phyloP scores from a whole-genome alignment of 2,888 invertebrate genomes.

The Isoperla grammatica region DNA sequence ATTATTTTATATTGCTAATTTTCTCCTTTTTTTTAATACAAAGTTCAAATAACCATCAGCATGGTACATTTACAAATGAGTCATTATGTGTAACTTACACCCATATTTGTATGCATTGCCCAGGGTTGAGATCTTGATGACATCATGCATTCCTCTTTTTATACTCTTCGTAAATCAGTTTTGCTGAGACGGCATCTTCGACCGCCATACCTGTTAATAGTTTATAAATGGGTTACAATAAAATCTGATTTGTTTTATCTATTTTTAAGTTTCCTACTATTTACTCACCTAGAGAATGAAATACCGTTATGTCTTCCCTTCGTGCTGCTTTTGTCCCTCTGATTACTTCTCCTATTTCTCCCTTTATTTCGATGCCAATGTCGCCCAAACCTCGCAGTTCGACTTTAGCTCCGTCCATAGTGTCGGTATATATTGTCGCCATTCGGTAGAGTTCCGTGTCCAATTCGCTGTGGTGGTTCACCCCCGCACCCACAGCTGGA shows the following conservation, averaged over 20 bases:
- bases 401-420: slow-evolving; percentile 46
- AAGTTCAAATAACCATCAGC: too few relatives aligned
- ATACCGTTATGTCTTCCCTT: slow-evolving; percentile 48
- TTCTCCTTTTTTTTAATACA: too few relatives aligned
- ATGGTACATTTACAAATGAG: too few relatives aligned
- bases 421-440: slow-evolving; percentile 52
- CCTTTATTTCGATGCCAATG: slow-evolving; percentile 47
- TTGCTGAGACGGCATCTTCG: slow-evolving; percentile 55
- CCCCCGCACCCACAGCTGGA: slow-evolving; percentile 54
- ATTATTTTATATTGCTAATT: too few relatives aligned
- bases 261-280: background rate
- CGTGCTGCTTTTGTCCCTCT: slow-evolving; percentile 38
- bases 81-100: too few relatives aligned
- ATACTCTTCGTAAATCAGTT: slow-evolving; percentile 45
- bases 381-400: slow-evolving; percentile 50
- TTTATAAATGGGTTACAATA: slow-evolving; percentile 12
- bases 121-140: too few relatives aligned
- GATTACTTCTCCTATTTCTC: slow-evolving; percentile 53
- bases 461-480: slow-evolving; percentile 49
- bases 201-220: slow-evolving; percentile 52
- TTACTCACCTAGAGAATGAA: slow-evolving; percentile 56
- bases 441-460: slow-evolving; percentile 47
- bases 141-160: slow-evolving; percentile 23
- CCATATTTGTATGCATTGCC: too few relatives aligned
- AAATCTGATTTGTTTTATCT: slow-evolving; percentile 12